phyloP scores from a whole-genome alignment of 1,140 invertebrate genomes.

The Pomacea maculata region DNA sequence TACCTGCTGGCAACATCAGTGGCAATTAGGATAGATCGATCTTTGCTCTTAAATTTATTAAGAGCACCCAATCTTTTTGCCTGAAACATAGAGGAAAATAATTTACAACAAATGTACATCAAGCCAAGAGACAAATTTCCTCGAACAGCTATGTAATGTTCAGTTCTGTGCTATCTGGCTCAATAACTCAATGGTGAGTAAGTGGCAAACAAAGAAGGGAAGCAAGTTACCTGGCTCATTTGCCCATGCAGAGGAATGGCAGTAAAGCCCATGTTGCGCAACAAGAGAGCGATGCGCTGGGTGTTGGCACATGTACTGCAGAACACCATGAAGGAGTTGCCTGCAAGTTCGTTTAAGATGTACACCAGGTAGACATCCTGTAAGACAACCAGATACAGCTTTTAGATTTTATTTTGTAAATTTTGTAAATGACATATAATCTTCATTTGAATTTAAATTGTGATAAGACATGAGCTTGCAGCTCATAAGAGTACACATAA shows the following conservation, averaged over 20 bases:
- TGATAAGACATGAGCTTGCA: too few relatives aligned
- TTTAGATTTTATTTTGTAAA: neutral
- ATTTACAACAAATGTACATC: too few relatives aligned
- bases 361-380: constrained; percentile 96
- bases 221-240: constrained; percentile 76
- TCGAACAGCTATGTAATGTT: neutral
- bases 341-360: constrained; percentile 93
- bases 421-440: too few relatives aligned
- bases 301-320: constrained; percentile 94
- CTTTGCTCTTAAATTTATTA: constrained; percentile 65
- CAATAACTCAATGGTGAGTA: too few relatives aligned
- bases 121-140: too few relatives aligned
- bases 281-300: constrained; percentile 84
- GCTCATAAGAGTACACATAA: too few relatives aligned
- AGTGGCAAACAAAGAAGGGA: too few relatives aligned
- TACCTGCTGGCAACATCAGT: constrained; percentile 97
- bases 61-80: constrained; percentile 62
- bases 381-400: constrained; percentile 35
- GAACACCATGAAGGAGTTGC: constrained; percentile 97
- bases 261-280: constrained; percentile 86
- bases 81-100: constrained; percentile 42
- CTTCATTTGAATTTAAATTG: too few relatives aligned
- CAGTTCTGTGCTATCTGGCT: too few relatives aligned
- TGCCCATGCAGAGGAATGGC: constrained; percentile 97
- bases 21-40: constrained; percentile 85